A percentile compares a stretch with the other conserved stretches of the same genome.
These are phyloP conservation scores for Ligdia adustata DNA, from an alignment of 2,888 invertebrate genomes.

Conservation along the genomic window DNA sequence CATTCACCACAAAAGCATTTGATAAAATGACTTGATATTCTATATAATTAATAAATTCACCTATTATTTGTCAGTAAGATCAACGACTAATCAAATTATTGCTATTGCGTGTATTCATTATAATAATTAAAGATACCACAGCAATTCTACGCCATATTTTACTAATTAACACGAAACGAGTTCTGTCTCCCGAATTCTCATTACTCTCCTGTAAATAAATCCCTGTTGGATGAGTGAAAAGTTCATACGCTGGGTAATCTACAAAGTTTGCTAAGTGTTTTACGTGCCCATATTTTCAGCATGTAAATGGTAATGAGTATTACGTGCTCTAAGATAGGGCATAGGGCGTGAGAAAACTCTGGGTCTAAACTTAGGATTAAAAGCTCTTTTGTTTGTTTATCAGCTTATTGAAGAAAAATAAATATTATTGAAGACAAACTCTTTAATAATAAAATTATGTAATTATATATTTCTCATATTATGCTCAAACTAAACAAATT, in stretches of 20 bases:
- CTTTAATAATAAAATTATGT: too few species aligned
- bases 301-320: slow-evolving; percentile 26
- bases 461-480: too few species aligned
- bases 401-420: too few species aligned
- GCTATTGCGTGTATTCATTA: too few species aligned
- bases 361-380: slow-evolving; percentile 12
- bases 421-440: too few species aligned
- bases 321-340: slow-evolving; percentile 25
- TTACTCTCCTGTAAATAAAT: slow-evolving; percentile 16
- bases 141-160: slow-evolving; percentile 1
- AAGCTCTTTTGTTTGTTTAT: too few species aligned
- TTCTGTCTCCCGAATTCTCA: slow-evolving; percentile 14
- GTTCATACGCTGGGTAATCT: slow-evolving; percentile 20
- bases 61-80: too few species aligned
- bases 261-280: slow-evolving; percentile 28
- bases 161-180: not conserved
- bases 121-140: not conserved
- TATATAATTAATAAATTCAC: too few species aligned
- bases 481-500: too few species aligned
- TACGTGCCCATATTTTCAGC: slow-evolving; percentile 21
- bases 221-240: slow-evolving; percentile 18
- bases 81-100: too few species aligned
- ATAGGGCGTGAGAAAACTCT: slow-evolving; percentile 13
- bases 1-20: too few species aligned
- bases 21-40: too few species aligned